Conservation (phyloP, 2,797 vertebrate genomes). For the Graptemys geographica region DNA sequence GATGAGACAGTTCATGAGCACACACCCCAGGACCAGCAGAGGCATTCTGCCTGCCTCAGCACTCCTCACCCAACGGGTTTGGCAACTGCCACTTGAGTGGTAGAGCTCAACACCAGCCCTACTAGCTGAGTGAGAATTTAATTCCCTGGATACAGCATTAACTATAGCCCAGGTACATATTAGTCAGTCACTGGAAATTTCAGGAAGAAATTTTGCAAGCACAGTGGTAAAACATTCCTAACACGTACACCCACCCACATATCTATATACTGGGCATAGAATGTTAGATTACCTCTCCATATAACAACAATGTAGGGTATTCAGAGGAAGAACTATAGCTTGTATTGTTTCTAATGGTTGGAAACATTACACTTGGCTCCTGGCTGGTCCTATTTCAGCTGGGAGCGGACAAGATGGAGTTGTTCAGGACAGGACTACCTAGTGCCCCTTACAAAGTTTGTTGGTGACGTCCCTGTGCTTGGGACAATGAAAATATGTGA, state of each 20-base stretch:
- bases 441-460: neutral
- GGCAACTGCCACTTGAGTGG: neutral
- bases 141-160: neutral
- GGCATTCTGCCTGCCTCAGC: neutral
- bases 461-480: neutral
- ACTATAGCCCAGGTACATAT: neutral
- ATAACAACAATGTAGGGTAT: too few species aligned
- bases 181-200: neutral
- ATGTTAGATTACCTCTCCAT: too few species aligned
- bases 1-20: too few species aligned
- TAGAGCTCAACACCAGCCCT: neutral
- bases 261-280: too few species aligned
- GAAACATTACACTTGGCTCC: neutral
- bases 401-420: neutral
- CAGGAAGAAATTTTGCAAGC: neutral
- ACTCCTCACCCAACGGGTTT: neutral
- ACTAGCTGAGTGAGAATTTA: neutral
- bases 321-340: neutral
- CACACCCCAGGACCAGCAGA: neutral
- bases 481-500: neutral
- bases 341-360: neutral
- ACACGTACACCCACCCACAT: too few species aligned
- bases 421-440: neutral
- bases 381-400: neutral
- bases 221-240: too few species aligned